Evolutionary conservation across 2,888 invertebrate species (phyloP).

Genomic region (Amorpha juglandis): DNA sequence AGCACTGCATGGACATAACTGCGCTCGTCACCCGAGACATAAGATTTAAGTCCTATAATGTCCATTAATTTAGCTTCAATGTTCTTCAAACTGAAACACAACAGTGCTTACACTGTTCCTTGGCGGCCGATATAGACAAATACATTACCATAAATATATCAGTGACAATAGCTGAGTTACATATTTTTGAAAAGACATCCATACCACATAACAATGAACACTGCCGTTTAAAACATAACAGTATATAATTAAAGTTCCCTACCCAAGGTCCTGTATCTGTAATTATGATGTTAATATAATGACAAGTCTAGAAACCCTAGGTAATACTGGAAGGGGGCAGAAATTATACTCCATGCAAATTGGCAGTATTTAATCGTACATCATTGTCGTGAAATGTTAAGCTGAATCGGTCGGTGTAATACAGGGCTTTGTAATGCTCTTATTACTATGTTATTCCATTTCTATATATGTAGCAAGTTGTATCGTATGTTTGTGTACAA

Average conservation of each 20-base stretch:
- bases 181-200: not conserved
- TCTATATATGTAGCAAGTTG: not conserved
- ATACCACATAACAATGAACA: not conserved
- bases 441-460: not conserved
- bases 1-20: no score
- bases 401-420: not conserved
- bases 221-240: not conserved
- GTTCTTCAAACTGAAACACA: no score
- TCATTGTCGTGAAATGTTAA: constrained; percentile 19
- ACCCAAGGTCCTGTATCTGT: not conserved
- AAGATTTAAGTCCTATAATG: no score
- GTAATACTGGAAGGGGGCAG: not conserved
- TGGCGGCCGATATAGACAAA: no score
- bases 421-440: not conserved
- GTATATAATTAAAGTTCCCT: no score
- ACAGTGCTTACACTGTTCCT: no score
- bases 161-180: not conserved
- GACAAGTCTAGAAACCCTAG: constrained; percentile 12
- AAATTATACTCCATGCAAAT: constrained; percentile 12
- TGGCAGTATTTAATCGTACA: constrained; percentile 2
- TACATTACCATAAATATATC: no score
- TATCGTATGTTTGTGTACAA: not conserved
- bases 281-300: constrained; percentile 26
- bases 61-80: no score
- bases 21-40: no score